phyloP scores from a whole-genome alignment of 2,797 vertebrate genomes.

The Bovichtus diacanthus region DNA sequence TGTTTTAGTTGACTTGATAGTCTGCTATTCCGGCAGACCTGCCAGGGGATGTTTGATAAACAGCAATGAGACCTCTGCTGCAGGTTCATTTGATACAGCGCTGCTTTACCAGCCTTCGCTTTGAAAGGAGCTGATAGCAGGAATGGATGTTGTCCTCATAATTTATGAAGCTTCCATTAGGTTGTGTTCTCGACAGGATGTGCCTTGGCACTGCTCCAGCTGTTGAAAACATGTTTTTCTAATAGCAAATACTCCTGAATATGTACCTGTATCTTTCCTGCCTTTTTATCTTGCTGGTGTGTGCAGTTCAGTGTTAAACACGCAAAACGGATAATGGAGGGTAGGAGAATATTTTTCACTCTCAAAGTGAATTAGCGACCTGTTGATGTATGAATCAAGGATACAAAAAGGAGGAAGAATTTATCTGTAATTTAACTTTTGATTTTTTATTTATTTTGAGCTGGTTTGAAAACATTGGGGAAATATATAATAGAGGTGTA shows the following conservation, averaged over 20 bases:
- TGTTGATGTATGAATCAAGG: conserved; percentile 39
- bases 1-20: conserved; percentile 68
- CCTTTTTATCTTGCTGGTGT: conserved; percentile 26
- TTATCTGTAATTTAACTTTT: conserved; percentile 15
- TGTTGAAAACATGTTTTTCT: conserved; percentile 47
- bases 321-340: conserved; percentile 18
- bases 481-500: neutral
- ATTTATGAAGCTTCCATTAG: conserved; percentile 73
- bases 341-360: neutral
- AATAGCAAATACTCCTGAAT: conserved; percentile 43
- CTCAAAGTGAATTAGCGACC: conserved; percentile 30
- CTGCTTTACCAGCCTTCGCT: conserved; percentile 57
- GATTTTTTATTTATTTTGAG: conserved; percentile 5
- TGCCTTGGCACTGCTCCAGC: conserved; percentile 44
- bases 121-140: conserved; percentile 70
- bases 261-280: conserved; percentile 12
- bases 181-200: conserved; percentile 59
- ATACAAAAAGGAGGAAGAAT: conserved; percentile 13
- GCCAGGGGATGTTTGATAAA: conserved; percentile 71
- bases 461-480: conserved; percentile 8
- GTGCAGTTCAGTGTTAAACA: conserved; percentile 40
- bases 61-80: conserved; percentile 63
- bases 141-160: conserved; percentile 59
- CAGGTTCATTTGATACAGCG: conserved; percentile 66
- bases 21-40: conserved; percentile 59